These are phyloP conservation scores for Linnaemya vulpina DNA, from an alignment of 2,888 invertebrate genomes.

Conservation along the genomic window DNA sequence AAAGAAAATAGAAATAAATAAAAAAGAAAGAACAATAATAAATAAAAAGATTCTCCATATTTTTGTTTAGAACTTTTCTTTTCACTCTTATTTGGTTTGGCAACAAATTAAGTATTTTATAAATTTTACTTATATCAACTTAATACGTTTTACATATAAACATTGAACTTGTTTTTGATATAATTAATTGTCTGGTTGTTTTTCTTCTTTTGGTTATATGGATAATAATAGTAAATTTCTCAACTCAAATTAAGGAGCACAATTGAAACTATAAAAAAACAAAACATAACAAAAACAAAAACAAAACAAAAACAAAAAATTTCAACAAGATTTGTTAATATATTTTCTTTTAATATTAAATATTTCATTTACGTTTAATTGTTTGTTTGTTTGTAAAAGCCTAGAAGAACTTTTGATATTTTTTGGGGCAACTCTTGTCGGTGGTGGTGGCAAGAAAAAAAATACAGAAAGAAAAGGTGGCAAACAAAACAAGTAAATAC, in stretches of 20 bases:
- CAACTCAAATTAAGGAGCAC: conserved; percentile 61
- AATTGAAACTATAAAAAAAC: conserved; percentile 58
- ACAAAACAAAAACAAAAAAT: conserved; percentile 49
- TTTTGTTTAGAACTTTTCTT: conserved; percentile 67
- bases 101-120: conserved; percentile 63
- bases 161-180: conserved; percentile 44
- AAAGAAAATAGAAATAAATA: conserved; percentile 81
- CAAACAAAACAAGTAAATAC: conserved; percentile 29
- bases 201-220: conserved; percentile 54
- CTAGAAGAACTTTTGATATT: conserved; percentile 83
- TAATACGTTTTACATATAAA: conserved; percentile 63
- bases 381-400: conserved; percentile 83
- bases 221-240: conserved; percentile 51
- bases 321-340: conserved; percentile 6
- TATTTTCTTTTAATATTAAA: conserved; percentile 29
- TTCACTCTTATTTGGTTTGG: conserved; percentile 56
- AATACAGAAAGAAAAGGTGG: conserved; percentile 66
- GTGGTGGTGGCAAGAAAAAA: background rate
- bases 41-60: conserved; percentile 74
- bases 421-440: conserved; percentile 79
- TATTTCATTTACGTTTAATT: conserved; percentile 48
- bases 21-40: conserved; percentile 81
- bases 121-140: conserved; percentile 58
- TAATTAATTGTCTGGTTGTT: conserved; percentile 1
- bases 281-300: conserved; percentile 53